These are phyloP conservation scores for Perdita meconis DNA, from an alignment of 2,888 invertebrate genomes.

Conservation along the genomic window DNA sequence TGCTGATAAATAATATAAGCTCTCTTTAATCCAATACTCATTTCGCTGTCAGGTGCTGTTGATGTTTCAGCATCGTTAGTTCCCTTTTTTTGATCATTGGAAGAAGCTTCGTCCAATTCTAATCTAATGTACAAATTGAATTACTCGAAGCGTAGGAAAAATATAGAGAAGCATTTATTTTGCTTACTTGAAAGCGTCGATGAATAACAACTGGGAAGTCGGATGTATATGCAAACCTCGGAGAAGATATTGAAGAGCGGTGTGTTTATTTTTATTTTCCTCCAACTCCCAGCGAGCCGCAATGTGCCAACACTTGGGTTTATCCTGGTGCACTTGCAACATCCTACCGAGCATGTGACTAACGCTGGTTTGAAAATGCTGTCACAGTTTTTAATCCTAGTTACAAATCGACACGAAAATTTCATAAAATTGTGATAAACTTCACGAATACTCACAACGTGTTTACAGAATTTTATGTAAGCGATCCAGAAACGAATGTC, in stretches of 20 bases:
- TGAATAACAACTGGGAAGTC: constrained; percentile 88
- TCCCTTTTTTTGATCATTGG: constrained; percentile 25
- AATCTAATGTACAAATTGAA: constrained; percentile 62
- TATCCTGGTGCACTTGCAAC: constrained; percentile 89
- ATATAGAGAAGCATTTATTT: not conserved
- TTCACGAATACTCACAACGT: constrained; percentile 85
- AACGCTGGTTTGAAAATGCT: constrained; percentile 80
- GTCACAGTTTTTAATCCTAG: constrained; percentile 31
- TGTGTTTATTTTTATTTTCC: constrained; percentile 88
- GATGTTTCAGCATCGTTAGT: constrained; percentile 11
- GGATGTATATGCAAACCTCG: constrained; percentile 92
- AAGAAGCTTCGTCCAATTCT: constrained; percentile 67
- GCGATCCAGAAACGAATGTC: constrained; percentile 91
- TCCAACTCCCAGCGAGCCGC: constrained; percentile 92
- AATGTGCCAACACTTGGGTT: constrained; percentile 91
- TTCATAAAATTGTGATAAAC: no score
- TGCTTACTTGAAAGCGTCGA: constrained; percentile 87
- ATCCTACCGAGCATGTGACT: constrained; percentile 82
- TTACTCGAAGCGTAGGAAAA: not conserved
- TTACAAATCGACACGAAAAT: not conserved
- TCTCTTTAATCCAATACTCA: constrained; percentile 84
- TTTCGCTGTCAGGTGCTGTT: constrained; percentile 48
- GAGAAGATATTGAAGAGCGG: constrained; percentile 89
- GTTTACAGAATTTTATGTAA: constrained; percentile 92
- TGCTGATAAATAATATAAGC: constrained; percentile 87